Evolutionary conservation across 2,888 invertebrate species (phyloP).

Genomic region (Drosophila nr. perissopoda): DNA sequence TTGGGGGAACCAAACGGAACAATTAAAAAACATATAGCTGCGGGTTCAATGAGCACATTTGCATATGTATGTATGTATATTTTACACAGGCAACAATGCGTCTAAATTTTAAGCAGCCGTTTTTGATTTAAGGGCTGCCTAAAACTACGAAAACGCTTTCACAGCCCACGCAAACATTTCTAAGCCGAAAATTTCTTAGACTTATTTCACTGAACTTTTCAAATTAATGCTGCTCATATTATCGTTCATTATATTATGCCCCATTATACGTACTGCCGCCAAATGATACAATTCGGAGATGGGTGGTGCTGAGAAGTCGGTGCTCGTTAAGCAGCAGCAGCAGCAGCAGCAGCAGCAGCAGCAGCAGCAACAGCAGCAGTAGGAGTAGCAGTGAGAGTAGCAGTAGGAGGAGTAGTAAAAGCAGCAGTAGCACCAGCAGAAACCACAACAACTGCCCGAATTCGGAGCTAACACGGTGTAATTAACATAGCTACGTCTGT

Average conservation of each 20-base stretch:
- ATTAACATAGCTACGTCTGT: constrained; percentile 63
- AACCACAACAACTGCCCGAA: constrained; percentile 36
- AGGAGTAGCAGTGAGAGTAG: neutral
- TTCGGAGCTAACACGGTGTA: constrained; percentile 66
- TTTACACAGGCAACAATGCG: neutral
- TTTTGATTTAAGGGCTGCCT: constrained; percentile 18
- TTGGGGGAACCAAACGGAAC: neutral
- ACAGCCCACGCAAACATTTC: constrained; percentile 41
- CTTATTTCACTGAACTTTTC: constrained; percentile 36
- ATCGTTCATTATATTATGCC: constrained; percentile 68
- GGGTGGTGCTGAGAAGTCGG: constrained; percentile 50
- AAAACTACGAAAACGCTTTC: constrained; percentile 31
- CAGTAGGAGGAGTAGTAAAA: neutral
- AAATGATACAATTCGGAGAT: constrained; percentile 54
- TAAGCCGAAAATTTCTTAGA: constrained; percentile 20
- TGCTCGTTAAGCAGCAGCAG: constrained; percentile 60
- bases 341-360: constrained; percentile 1
- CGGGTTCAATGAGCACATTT: neutral
- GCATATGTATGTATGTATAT: neutral
- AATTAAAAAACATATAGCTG: neutral
- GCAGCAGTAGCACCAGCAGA: constrained; percentile 2
- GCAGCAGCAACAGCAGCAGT: constrained; percentile 7
- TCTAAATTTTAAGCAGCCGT: neutral
- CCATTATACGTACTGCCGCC: constrained; percentile 35
- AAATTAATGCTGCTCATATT: constrained; percentile 47